These are phyloP conservation scores for Trissoscelio sp. DNA, from an alignment of 2,888 invertebrate species.

Conservation along the genomic window DNA sequence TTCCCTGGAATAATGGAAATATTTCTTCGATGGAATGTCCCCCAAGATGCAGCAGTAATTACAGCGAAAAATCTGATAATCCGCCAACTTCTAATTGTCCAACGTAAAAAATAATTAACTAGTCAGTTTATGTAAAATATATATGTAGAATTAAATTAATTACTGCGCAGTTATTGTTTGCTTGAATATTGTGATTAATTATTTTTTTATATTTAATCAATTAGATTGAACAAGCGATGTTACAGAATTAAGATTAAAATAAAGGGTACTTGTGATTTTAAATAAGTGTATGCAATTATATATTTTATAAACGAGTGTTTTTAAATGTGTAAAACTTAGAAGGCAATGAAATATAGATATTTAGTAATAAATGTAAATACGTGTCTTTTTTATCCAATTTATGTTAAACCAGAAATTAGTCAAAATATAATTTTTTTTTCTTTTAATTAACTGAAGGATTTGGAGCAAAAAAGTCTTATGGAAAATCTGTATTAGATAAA, in stretches of 20 bases:
- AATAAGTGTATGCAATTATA: not conserved
- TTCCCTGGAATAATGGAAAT: constrained; percentile 47
- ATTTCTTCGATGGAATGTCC: constrained; percentile 50
- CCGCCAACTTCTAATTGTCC: constrained; percentile 71
- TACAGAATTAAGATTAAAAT: constrained; percentile 5
- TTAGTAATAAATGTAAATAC: constrained; percentile 4
- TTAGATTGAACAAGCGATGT: not conserved
- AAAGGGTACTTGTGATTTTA: constrained; percentile 4
- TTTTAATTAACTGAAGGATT: too few relatives aligned
- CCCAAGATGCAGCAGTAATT: constrained; percentile 72
- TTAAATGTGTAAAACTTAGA: constrained; percentile 8
- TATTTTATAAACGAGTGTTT: constrained; percentile 9
- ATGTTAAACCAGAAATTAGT: too few relatives aligned
- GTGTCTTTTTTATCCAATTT: not conserved
- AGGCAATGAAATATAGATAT: constrained; percentile 9
- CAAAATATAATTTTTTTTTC: too few relatives aligned
- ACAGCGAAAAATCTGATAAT: constrained; percentile 75
- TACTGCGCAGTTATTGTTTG: not conserved
- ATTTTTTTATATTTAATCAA: not conserved
- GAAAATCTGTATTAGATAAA: too few relatives aligned
- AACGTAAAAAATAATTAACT: constrained; percentile 15
- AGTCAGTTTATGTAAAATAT: constrained; percentile 24
- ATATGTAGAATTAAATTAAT: not conserved
- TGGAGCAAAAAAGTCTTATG: too few relatives aligned
- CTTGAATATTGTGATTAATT: not conserved